Conservation (phyloP, 2,797 vertebrate species). For the Hylomyscus alleni region DNA sequence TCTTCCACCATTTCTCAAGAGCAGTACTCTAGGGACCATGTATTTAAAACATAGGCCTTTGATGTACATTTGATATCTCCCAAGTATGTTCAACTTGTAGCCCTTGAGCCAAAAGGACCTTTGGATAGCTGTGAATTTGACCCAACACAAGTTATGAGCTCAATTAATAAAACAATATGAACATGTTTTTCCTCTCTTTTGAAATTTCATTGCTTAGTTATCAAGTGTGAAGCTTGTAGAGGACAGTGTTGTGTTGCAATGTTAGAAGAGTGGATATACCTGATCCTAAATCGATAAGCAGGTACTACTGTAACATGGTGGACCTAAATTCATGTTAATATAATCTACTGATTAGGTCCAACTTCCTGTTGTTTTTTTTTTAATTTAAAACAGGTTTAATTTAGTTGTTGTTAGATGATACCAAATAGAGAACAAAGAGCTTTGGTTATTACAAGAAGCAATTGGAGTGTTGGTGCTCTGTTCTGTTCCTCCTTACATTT, state of each 20-base stretch:
- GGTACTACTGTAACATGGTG: neutral
- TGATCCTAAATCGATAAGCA: neutral
- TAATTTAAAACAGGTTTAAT: neutral
- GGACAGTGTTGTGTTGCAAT: neutral
- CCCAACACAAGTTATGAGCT: neutral
- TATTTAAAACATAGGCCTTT: neutral
- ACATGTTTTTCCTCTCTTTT: neutral
- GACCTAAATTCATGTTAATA: neutral
- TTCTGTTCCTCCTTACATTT: slow-evolving; percentile 52
- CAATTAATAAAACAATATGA: neutral
- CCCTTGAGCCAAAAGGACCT: neutral
- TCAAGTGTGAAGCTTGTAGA: neutral
- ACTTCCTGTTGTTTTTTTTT: neutral
- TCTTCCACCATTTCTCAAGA: neutral
- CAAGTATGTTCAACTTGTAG: neutral
- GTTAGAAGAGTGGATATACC: neutral
- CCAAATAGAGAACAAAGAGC: neutral
- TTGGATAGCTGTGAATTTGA: neutral
- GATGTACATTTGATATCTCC: neutral
- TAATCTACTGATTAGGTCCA: neutral
- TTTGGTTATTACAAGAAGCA: slow-evolving; percentile 8
- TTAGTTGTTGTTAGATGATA: neutral
- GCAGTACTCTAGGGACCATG: neutral
- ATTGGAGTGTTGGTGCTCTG: neutral
- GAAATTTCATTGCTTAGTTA: neutral